Conservation (phyloP, 1,140 invertebrate species). For the Bombyx mandarina region DNA sequence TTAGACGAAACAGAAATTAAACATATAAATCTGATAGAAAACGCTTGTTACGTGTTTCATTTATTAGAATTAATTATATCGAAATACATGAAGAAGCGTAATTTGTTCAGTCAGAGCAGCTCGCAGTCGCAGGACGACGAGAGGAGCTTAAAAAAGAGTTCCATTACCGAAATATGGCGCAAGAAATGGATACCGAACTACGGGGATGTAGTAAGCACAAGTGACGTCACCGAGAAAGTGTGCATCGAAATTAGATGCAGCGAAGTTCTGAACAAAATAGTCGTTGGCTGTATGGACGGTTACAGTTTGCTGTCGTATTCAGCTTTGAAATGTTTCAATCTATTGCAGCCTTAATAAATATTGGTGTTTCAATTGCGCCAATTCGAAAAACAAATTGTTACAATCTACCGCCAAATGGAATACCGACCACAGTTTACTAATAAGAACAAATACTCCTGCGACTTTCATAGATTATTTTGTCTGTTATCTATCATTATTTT, state of each 20-base stretch:
- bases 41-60: conserved; percentile 40
- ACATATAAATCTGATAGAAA: conserved; percentile 28
- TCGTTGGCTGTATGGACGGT: conserved; percentile 35
- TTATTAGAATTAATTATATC: conserved; percentile 39
- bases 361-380: too few relatives aligned
- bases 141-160: conserved; percentile 30
- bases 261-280: conserved; percentile 45
- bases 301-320: conserved; percentile 46
- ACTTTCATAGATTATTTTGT: too few relatives aligned
- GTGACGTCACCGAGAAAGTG: conserved; percentile 19
- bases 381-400: too few relatives aligned
- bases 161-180: conserved; percentile 41
- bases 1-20: conserved; percentile 24
- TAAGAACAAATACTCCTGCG: too few relatives aligned
- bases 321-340: conserved; percentile 51
- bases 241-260: conserved; percentile 25
- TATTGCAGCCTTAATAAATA: conserved; percentile 23
- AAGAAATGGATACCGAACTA: conserved; percentile 41
- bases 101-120: conserved; percentile 11
- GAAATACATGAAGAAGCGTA: conserved; percentile 19
- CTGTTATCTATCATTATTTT: too few relatives aligned
- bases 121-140: conserved; percentile 26
- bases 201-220: conserved; percentile 9
- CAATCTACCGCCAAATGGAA: too few relatives aligned
- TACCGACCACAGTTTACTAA: too few relatives aligned